Evolutionary conservation across 1,140 invertebrate species (phyloP), one percentile per base, ranked within the genome.

Genomic region (Homalodisca vitripennis): DNA sequence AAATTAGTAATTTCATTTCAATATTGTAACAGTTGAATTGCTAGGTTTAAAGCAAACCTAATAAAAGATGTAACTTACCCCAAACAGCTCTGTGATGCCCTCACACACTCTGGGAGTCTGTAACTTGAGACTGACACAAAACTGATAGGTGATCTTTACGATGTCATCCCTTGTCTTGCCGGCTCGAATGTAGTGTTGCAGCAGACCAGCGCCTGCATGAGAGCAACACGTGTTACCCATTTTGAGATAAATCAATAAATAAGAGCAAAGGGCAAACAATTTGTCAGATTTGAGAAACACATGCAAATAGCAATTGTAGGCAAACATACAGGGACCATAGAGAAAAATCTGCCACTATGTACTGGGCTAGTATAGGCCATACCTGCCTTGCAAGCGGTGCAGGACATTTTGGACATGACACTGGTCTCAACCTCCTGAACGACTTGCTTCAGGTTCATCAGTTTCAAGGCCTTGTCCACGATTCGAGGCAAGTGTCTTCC

Each of bases 381-480:
- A 86, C 85, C 90, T n/a, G 91, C 92, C 82, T 92, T 92, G 76
- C 93, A 95, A 12, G 93, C 93, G 0, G 92, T 93, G 74, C 93
- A 95, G 0, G 92, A 94, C 1, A 95, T 92, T 78, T 92, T 93
- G 0, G 92, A 93, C 91, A 95, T 92, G 1, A 95, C 89, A 14
- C 91, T 93, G 70, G 92, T 93, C 80, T 95, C 92, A 24, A 95
- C 87, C 81, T 95, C 92, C 73, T 88, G 88, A 70, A 91, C 88
- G 1, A 94, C 92, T 82, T 93, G 91, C 75, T 91, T 89, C 57
- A 94, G 77, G 78, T 94, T 92, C 13, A 94, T 80, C 13, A 94
- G 78, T 76, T 89, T 89, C 64, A 94, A 80, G 0, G 92, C 90
- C 79, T 93, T 92, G 72, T 93, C 90, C 1, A 94, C 88, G 68